Evolutionary conservation across 2,888 invertebrate species (phyloP), one percentile per base, ranked within the genome.

Genomic region (Cantharis rustica): DNA sequence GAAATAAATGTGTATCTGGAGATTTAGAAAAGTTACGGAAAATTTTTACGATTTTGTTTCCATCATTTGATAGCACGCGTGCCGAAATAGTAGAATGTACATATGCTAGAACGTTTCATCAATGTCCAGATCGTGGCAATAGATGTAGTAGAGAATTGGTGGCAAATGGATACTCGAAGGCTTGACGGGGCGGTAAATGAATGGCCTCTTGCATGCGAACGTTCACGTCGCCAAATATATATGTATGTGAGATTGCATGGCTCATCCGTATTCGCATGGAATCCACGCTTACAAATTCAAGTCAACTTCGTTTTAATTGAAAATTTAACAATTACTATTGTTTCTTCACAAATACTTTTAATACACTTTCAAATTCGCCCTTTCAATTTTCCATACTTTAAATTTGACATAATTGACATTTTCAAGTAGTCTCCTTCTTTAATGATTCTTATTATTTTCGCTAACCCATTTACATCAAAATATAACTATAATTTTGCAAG

Each of bases 111-210:
- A 71, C 82, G 75, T 81, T 82, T 79, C 76, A 81, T 82, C 82
- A 82, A 80, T 79, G 82, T 81, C 80, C 79, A 77, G 80, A 79
- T 79, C 77, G 71, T 75, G 79, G 80, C 79, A 82, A 82, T 83
- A 81, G 80, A 83, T 83, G 82, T 83, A 82, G 83, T 81, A 78
- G 80, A 82, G 82, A 83, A 83, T 84, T 83, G 84, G 82, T 79
- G 80, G 83, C 83, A 84, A 84, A 84, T 84, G 82, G 83, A 78
- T 80, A 81, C 82, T 82, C 77, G 82, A 80, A 79, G 82, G 80
- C 80, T 82, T 81, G 81, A 80, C 82, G 82, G 64, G 79, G 81
- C 79, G 79, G 80, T 77, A 81, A 81, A 81, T 81, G 81, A 79
- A 81, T 82, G 79, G 80, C 77, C 72, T 73, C 77, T 79, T 73